phyloP scores from a whole-genome alignment of 2,113 vertebrate species.

The Nasalis larvatus region DNA sequence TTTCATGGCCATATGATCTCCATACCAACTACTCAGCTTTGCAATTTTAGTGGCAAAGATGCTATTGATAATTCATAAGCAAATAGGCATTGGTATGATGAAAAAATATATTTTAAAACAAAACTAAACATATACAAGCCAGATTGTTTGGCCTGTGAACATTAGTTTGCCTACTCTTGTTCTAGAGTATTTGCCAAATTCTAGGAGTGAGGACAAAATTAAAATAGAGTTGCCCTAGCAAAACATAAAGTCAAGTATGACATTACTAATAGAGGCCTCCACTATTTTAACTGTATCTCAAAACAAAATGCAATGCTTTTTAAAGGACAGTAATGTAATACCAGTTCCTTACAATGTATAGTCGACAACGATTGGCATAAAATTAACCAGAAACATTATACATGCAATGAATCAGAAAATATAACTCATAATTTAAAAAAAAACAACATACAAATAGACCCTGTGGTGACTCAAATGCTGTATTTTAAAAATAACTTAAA shows the following conservation, averaged over 20 bases:
- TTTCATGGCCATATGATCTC: not conserved
- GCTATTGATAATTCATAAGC: not conserved
- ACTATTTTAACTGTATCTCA: not conserved
- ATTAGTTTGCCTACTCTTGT: not conserved
- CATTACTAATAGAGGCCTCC: not conserved
- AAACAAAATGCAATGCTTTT: not conserved
- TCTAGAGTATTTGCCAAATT: not conserved
- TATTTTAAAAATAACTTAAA: not conserved
- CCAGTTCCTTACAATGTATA: not conserved
- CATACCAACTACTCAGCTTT: not conserved
- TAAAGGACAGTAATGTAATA: not conserved
- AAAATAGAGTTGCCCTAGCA: not conserved
- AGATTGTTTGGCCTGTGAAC: not conserved
- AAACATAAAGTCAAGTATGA: not conserved
- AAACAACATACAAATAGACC: not conserved
- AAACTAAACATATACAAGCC: not conserved
- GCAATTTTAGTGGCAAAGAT: not conserved
- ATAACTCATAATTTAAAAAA: not conserved
- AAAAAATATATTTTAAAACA: not conserved
- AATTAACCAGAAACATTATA: not conserved
- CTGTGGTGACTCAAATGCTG: not conserved
- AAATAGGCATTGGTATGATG: not conserved
- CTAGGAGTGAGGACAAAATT: not conserved
- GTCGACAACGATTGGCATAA: not conserved
- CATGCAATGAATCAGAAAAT: not conserved